Percentiles rank a stretch among this genome's conserved stretches.
Evolutionary conservation across 2,888 invertebrate species (phyloP).

Genomic region (Strigamia crassipes): DNA sequence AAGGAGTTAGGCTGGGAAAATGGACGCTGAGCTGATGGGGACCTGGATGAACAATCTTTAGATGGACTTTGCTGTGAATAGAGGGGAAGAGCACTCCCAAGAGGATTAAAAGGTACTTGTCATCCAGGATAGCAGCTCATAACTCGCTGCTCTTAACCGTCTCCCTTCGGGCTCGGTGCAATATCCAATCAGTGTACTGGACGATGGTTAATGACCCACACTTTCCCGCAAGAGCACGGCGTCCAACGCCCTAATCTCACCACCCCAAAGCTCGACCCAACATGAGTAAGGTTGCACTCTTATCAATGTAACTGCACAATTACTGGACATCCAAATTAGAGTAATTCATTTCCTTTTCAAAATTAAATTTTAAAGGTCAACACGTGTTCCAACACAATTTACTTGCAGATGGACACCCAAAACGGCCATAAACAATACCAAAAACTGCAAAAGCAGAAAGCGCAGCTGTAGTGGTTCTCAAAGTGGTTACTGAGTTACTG

Average conservation of each 20-base stretch:
- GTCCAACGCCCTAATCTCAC: not conserved
- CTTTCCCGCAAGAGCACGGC: not conserved
- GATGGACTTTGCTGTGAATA: constrained; percentile 21
- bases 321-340: constrained; percentile 19
- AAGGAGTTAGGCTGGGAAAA: not conserved
- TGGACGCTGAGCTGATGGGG: not conserved
- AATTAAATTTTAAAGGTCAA: constrained; percentile 15
- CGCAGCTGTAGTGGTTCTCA: too few relatives aligned
- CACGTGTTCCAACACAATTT: not conserved
- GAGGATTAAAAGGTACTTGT: constrained; percentile 40
- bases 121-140: constrained; percentile 26
- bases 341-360: not conserved
- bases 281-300: constrained; percentile 15
- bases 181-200: constrained; percentile 19
- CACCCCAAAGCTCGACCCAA: not conserved
- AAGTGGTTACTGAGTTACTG: too few relatives aligned
- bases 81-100: constrained; percentile 20
- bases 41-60: not conserved
- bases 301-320: constrained; percentile 22
- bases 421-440: not conserved
- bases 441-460: too few relatives aligned
- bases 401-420: not conserved
- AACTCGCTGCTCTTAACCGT: constrained; percentile 17
- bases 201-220: constrained; percentile 26
- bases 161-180: constrained; percentile 12